Percentiles rank a stretch among this genome's conserved stretches.
phyloP scores from a whole-genome alignment of 1,140 invertebrate species.

The Zaprionus africanus region DNA sequence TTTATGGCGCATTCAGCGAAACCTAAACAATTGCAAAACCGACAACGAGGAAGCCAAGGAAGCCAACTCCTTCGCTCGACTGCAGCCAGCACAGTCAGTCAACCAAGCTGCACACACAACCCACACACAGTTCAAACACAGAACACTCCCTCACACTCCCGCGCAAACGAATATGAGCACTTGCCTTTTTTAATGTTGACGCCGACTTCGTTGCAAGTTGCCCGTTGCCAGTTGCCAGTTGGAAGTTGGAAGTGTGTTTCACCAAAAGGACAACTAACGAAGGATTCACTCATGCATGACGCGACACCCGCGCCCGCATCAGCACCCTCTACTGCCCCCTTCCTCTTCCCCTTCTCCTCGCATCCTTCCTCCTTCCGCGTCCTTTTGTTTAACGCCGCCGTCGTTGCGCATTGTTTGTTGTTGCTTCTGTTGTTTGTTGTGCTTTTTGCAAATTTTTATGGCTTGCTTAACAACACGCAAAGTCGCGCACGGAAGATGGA shows the following conservation, averaged over 20 bases:
- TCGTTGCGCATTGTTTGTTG: conserved; percentile 18
- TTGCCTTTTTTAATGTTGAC: conserved; percentile 45
- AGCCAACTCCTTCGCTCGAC: conserved; percentile 61
- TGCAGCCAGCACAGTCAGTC: conserved; percentile 29
- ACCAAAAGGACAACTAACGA: conserved; percentile 39
- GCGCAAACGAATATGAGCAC: conserved; percentile 43
- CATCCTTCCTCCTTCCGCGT: conserved; percentile 16
- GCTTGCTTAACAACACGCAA: conserved; percentile 80
- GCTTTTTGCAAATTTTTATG: conserved; percentile 79
- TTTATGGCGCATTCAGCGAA: conserved; percentile 80
- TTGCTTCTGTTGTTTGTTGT: conserved; percentile 38
- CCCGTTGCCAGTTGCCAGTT: neutral
- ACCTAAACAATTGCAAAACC: conserved; percentile 63
- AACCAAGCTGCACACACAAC: conserved; percentile 22
- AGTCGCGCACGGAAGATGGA: conserved; percentile 54
- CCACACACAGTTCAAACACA: too few species aligned
- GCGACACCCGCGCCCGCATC: conserved; percentile 27
- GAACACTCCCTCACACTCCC: conserved; percentile 11
- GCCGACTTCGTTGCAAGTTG: conserved; percentile 29
- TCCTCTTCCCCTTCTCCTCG: neutral
- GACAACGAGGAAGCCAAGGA: conserved; percentile 51
- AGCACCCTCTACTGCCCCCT: neutral
- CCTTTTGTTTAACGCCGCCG: conserved; percentile 39
- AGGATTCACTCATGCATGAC: conserved; percentile 74
- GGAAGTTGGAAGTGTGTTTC: conserved; percentile 30